Evolutionary conservation across 2,797 vertebrate genomes (phyloP).

Genomic region (Stomatorhinus walkeri): DNA sequence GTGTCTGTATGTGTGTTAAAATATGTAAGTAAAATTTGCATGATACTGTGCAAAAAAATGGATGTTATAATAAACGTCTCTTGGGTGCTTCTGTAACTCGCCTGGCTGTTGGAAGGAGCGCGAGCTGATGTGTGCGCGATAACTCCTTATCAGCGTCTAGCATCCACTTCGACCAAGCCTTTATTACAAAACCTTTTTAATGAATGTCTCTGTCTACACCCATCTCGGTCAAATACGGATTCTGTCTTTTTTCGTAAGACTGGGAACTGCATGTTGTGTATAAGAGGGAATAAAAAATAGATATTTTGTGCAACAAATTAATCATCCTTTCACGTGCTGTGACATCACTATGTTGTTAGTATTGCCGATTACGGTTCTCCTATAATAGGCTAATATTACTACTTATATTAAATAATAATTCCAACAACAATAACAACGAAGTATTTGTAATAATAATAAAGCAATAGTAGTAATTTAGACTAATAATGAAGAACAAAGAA

Average conservation of each 20-base stretch:
- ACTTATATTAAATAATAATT: not conserved
- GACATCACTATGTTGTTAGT: constrained; percentile 4
- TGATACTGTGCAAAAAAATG: constrained; percentile 55
- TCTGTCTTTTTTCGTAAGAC: not conserved
- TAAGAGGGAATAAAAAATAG: not conserved
- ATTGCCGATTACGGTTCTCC: not conserved
- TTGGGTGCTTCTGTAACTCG: constrained; percentile 64
- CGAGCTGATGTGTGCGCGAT: constrained; percentile 60
- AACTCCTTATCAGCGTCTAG: constrained; percentile 70
- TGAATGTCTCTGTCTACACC: constrained; percentile 52
- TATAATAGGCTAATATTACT: not conserved
- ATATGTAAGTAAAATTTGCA: constrained; percentile 51
- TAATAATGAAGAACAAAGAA: not conserved
- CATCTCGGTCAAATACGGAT: constrained; percentile 23
- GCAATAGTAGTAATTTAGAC: not conserved
- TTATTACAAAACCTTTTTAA: constrained; percentile 66
- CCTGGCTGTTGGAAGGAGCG: constrained; percentile 43
- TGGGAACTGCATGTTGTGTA: not conserved
- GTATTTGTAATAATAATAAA: not conserved
- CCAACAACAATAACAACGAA: not conserved
- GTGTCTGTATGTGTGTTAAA: constrained; percentile 36
- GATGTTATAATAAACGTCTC: constrained; percentile 43
- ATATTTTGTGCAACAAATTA: not conserved
- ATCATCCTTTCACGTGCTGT: not conserved
- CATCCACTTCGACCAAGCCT: constrained; percentile 52